A percentile compares a stretch with the other conserved stretches of the same genome.
These are phyloP conservation scores for Ashinkailepas kermadecensis DNA, from an alignment of 2,888 invertebrate species.

Conservation along the genomic window DNA sequence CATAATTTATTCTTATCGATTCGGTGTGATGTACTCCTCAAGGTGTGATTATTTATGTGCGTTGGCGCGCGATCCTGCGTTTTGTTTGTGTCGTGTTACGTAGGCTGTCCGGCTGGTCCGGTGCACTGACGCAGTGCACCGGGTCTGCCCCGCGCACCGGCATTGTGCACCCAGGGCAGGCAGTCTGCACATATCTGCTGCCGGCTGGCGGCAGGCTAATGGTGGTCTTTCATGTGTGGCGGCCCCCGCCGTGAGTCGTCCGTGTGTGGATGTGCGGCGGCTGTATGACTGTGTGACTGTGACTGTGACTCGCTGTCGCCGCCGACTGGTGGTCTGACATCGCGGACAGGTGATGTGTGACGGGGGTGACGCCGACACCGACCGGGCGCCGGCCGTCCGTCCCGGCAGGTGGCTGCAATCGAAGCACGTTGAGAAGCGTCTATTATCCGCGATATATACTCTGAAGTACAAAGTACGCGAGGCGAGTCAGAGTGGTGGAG, in stretches of 20 bases:
- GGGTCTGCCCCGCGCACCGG: neutral
- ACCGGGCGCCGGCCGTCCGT: neutral
- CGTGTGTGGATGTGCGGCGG: no score
- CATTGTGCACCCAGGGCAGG: neutral
- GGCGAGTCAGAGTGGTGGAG: neutral
- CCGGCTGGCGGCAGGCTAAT: conserved; percentile 11
- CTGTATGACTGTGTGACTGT: no score
- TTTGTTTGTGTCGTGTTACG: neutral
- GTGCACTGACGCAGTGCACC: neutral
- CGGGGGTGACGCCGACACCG: no score
- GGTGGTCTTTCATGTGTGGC: conserved; percentile 29
- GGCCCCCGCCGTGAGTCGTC: conserved; percentile 19
- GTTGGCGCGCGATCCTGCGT: neutral
- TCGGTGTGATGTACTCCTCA: neutral
- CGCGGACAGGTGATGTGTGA: no score
- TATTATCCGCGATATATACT: neutral
- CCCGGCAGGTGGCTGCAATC: neutral
- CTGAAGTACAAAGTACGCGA: conserved; percentile 7
- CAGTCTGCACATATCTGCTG: neutral
- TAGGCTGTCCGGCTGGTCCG: neutral
- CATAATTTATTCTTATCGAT: neutral
- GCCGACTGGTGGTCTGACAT: no score
- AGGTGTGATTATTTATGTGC: no score
- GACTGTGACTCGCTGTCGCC: no score
- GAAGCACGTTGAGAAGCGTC: neutral